Percentiles rank a stretch among this genome's conserved stretches.
phyloP scores from a whole-genome alignment of 2,113 vertebrate species.

The Ceyx cyanopectus region DNA sequence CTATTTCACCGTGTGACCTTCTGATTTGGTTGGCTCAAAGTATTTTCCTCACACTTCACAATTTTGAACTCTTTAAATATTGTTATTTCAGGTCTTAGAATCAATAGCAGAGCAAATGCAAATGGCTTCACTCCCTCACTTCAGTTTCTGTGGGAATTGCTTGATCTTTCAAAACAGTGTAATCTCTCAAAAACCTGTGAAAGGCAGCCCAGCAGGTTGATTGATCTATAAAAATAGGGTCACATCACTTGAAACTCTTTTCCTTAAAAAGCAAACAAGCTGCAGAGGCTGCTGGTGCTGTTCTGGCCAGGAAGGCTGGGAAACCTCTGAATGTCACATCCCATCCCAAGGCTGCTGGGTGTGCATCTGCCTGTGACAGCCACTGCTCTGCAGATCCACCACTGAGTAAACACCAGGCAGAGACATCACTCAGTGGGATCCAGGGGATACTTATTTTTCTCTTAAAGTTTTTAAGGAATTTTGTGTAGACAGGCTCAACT shows the following conservation, averaged over 20 bases:
- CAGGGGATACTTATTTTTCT: slow-evolving; percentile 19
- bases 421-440: background rate
- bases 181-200: background rate
- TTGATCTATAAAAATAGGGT: background rate
- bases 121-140: background rate
- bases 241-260: background rate
- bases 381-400: background rate
- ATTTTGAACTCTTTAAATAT: background rate
- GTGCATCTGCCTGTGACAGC: background rate
- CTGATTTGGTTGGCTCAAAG: background rate
- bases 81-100: background rate
- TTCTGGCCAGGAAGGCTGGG: background rate
- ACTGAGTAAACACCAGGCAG: slow-evolving; percentile 9
- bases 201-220: background rate
- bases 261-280: slow-evolving; percentile 6
- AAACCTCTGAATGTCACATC: background rate
- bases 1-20: background rate
- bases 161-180: background rate
- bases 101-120: background rate
- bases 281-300: background rate
- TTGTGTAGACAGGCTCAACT: background rate
- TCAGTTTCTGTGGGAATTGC: background rate
- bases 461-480: background rate
- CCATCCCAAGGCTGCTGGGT: background rate
- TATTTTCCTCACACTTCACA: background rate